phyloP scores from a whole-genome alignment of 30 jellyfish, hydroid and myxozoan species.

The Aurelia sp. region DNA sequence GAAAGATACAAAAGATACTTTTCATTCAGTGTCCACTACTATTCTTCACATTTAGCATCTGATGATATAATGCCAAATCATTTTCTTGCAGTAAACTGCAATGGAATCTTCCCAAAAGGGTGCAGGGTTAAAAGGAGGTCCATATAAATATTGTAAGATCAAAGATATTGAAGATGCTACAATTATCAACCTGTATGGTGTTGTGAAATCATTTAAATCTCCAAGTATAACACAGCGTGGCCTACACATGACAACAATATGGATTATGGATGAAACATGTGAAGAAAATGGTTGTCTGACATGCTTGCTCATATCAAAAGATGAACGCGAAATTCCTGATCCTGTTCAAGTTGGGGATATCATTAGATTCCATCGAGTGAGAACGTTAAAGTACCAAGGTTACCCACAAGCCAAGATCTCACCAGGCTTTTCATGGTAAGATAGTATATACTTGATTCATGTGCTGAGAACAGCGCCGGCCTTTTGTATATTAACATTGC shows the following conservation, averaged over 20 bases:
- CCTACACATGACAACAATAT: background rate
- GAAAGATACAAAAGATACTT: too few species aligned
- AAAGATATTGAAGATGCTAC: background rate
- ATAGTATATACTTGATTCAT: background rate
- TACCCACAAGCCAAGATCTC: background rate
- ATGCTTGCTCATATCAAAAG: background rate
- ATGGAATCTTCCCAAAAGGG: too few species aligned
- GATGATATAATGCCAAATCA: too few species aligned
- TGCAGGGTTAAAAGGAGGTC: background rate
- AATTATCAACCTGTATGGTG: background rate
- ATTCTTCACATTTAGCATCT: too few species aligned
- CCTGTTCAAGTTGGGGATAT: background rate
- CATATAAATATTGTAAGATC: background rate
- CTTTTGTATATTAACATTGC: too few species aligned
- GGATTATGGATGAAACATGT: background rate
- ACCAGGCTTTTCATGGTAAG: conserved; percentile 6
- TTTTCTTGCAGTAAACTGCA: too few species aligned
- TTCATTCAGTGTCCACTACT: too few species aligned
- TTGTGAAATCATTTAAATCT: background rate
- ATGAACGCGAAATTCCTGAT: background rate
- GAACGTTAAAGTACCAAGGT: background rate
- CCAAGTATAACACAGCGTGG: background rate
- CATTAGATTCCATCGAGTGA: background rate
- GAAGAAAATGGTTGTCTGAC: background rate
- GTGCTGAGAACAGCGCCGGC: too few species aligned